These are phyloP conservation scores for Nemotelus nigrinus DNA, from an alignment of 2,888 invertebrate species.

Conservation along the genomic window DNA sequence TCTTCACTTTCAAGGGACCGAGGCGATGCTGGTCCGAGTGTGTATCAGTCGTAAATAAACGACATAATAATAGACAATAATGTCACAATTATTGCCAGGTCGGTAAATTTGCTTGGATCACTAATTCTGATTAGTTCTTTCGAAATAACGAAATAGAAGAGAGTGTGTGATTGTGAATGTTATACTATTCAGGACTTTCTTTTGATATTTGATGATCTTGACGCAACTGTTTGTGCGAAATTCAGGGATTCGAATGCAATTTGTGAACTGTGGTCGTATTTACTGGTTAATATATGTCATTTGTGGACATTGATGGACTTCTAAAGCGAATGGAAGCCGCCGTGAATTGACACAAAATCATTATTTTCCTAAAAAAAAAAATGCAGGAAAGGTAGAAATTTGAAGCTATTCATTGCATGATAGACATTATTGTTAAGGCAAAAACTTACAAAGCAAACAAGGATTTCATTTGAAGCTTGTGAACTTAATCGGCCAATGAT, in stretches of 20 bases:
- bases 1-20: not conserved
- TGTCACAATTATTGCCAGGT: constrained; percentile 40
- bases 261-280: constrained; percentile 11
- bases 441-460: no score
- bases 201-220: not conserved
- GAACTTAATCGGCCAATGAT: no score
- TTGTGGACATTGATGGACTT: no score
- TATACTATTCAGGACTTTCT: not conserved
- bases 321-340: no score
- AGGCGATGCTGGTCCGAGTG: not conserved
- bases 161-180: not conserved
- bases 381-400: no score
- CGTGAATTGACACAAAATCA: no score
- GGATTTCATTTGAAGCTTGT: no score
- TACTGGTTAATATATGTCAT: not conserved
- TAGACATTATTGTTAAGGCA: no score
- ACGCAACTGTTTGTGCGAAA: not conserved
- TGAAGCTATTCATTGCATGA: no score
- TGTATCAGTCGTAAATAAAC: constrained; percentile 8
- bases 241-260: not conserved
- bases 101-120: constrained; percentile 29
- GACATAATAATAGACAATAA: constrained; percentile 31
- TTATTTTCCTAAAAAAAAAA: no score
- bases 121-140: constrained; percentile 31
- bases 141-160: constrained; percentile 15